These are phyloP conservation scores for Thera britannica DNA, from an alignment of 2,888 invertebrate species.

Conservation along the genomic window DNA sequence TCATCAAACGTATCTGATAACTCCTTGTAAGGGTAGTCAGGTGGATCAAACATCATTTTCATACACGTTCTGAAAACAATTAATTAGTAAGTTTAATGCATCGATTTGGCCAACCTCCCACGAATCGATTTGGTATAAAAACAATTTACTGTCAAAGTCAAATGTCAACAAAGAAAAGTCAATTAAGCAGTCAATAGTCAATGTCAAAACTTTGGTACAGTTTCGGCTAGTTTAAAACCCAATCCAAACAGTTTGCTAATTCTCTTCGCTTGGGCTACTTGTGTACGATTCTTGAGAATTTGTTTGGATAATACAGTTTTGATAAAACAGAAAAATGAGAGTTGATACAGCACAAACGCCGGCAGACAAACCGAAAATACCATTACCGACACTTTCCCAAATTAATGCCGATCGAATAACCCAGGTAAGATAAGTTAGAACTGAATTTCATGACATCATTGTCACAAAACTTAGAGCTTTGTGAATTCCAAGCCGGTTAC, in stretches of 20 bases:
- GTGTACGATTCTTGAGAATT: slow-evolving; percentile 15
- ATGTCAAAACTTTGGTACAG: too few species aligned
- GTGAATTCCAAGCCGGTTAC: slow-evolving; percentile 14
- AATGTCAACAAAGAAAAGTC: too few species aligned
- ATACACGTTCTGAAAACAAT: slow-evolving; percentile 9
- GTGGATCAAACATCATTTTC: slow-evolving; percentile 78
- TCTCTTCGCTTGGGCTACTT: background rate
- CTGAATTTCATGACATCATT: slow-evolving; percentile 46
- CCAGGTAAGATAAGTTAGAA: slow-evolving; percentile 86
- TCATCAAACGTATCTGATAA: slow-evolving; percentile 69
- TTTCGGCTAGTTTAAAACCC: too few species aligned
- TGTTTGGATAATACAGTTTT: slow-evolving; percentile 19
- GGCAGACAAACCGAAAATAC: slow-evolving; percentile 79
- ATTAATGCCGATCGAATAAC: slow-evolving; percentile 96
- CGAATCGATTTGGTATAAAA: too few species aligned
- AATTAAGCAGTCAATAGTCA: too few species aligned
- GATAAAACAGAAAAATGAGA: slow-evolving; percentile 61
- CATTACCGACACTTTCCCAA: slow-evolving; percentile 93
- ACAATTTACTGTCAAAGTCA: too few species aligned
- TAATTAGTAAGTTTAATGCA: background rate
- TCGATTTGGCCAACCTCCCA: too few species aligned
- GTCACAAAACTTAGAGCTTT: slow-evolving; percentile 8
- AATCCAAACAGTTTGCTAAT: background rate
- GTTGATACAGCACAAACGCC: slow-evolving; percentile 55
- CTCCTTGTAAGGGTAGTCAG: slow-evolving; percentile 77